phyloP scores from a whole-genome alignment of 2,113 vertebrate genomes.

The Pachycephala philippinensis region DNA sequence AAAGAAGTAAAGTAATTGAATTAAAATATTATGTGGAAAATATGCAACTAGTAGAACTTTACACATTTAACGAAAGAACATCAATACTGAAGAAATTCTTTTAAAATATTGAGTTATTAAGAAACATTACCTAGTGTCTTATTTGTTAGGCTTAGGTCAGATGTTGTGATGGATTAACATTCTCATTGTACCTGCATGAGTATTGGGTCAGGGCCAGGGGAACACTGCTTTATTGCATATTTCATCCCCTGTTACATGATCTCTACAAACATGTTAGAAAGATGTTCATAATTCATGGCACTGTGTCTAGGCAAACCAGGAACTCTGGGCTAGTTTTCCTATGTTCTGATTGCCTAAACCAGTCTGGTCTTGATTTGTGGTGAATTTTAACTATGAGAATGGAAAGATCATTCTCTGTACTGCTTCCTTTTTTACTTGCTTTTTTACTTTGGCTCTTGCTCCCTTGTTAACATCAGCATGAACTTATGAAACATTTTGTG shows the following conservation, averaged over 20 bases:
- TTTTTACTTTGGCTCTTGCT: neutral
- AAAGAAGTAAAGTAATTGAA: neutral
- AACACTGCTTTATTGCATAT: neutral
- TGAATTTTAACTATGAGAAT: neutral
- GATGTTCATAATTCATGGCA: neutral
- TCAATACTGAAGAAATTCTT: neutral
- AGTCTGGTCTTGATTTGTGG: neutral
- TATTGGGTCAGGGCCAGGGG: neutral
- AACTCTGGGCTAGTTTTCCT: neutral
- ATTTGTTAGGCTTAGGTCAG: neutral
- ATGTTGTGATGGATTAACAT: neutral
- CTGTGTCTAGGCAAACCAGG: neutral
- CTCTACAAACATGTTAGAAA: neutral
- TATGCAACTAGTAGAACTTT: neutral
- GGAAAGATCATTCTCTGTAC: neutral
- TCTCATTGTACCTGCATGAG: neutral
- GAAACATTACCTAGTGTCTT: neutral
- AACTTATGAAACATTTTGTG: neutral
- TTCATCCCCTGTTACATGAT: neutral
- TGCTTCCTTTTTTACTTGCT: neutral
- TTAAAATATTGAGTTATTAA: neutral
- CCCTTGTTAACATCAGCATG: neutral
- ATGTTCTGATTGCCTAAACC: neutral
- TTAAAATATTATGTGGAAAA: neutral
- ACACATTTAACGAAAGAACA: neutral